Conservation (phyloP, 2,888 invertebrate species). For the Frankliniella fusca region DNA sequence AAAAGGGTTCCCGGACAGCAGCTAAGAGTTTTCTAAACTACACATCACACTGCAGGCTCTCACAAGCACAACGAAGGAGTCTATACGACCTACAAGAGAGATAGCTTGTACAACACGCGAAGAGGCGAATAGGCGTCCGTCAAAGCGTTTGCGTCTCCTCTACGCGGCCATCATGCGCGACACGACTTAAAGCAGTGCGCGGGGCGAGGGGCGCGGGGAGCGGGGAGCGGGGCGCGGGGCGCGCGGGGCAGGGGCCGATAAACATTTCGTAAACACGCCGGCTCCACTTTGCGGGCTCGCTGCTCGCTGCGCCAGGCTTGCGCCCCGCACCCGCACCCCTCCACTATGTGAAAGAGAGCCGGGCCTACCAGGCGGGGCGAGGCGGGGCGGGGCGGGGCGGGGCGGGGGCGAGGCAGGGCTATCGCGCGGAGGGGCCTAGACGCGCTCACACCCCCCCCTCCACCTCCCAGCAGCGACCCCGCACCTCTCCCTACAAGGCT, state of each 20-base stretch:
- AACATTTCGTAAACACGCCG: constrained; percentile 16
- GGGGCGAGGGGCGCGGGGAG: background rate
- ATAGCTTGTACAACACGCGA: too few species aligned
- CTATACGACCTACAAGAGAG: too few species aligned
- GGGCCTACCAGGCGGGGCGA: background rate
- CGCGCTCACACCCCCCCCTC: too few species aligned
- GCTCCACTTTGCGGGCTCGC: background rate
- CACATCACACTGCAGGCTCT: too few species aligned
- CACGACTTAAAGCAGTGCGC: background rate
- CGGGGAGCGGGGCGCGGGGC: background rate
- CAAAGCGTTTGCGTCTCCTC: too few species aligned
- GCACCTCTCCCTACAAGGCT: background rate
- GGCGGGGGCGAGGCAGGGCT: too few species aligned
- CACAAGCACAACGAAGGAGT: too few species aligned
- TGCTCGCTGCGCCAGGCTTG: background rate
- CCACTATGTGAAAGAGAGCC: background rate
- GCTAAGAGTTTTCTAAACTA: too few species aligned
- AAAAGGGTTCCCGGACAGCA: too few species aligned
- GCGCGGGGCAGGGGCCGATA: background rate
- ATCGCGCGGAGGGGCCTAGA: too few species aligned
- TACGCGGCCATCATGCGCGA: background rate
- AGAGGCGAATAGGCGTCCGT: too few species aligned
- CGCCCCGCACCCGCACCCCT: background rate
- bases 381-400: background rate
- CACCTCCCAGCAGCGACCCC: background rate